phyloP scores from a whole-genome alignment of 2,113 vertebrate species.

The Seriola dumerili region DNA sequence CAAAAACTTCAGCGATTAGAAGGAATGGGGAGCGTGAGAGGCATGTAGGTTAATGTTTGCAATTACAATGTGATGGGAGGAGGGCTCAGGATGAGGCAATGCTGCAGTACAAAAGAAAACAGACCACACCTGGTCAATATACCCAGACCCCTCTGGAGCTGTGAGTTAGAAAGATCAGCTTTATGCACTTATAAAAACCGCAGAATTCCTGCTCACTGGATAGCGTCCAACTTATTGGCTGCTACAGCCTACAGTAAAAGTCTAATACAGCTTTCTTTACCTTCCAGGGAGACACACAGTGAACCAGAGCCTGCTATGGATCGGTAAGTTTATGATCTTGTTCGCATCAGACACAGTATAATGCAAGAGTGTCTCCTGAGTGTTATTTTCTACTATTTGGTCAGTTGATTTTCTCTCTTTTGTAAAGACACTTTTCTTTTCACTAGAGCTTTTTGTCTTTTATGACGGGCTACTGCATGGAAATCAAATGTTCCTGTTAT shows the following conservation, averaged over 20 bases:
- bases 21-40: neutral
- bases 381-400: constrained; percentile 60
- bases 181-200: constrained; percentile 44
- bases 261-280: constrained; percentile 62
- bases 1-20: constrained; percentile 1
- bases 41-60: constrained; percentile 32
- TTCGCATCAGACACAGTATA: constrained; percentile 51
- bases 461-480: neutral
- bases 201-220: constrained; percentile 43
- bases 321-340: constrained; percentile 78
- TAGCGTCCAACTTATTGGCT: constrained; percentile 59
- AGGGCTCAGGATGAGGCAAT: constrained; percentile 31
- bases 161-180: constrained; percentile 55
- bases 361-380: constrained; percentile 47
- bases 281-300: constrained; percentile 69
- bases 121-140: constrained; percentile 65
- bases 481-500: neutral
- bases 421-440: constrained; percentile 13
- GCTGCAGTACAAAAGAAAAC: constrained; percentile 43
- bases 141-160: constrained; percentile 32
- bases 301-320: constrained; percentile 65
- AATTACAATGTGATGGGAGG: constrained; percentile 6
- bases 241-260: constrained; percentile 46
- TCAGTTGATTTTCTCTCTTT: constrained; percentile 56
- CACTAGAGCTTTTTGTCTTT: neutral